Evolutionary conservation across 2,797 vertebrate species (phyloP), one percentile per base, ranked within the genome.

Genomic region (Acomys russatus): DNA sequence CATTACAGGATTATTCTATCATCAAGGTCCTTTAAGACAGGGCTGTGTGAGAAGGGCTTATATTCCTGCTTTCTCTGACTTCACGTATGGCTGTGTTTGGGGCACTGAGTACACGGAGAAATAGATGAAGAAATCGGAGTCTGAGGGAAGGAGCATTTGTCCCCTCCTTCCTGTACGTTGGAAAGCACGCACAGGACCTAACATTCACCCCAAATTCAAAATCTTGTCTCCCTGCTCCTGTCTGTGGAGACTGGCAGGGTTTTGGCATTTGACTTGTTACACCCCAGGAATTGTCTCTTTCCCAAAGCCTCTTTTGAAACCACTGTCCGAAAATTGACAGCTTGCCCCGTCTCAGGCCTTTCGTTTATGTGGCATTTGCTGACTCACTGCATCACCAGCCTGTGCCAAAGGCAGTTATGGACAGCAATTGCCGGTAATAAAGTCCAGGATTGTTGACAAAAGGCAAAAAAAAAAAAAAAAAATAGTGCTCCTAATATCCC

Each of bases 1-100:
- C n/a, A 28, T 35, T 6, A 12, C 5, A 4, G 33, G 0, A 44
- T 15, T 66, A 22, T 33, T 51, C 9, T 28, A 23, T 25, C 68
- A 25, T 0, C 3, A 12, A 25, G 54, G 11, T 6, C 3, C 12
- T 44, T 6, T 6, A 54, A 49, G 85, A 6, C 23, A 33, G 2
- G 4, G 10, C 6, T n/a, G 12, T 0, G 0, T 25, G 23, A 11
- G 22, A 30, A 35, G 3, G 2, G 3, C 3, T 76, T 15, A 14
- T 11, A 33, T 70, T 25, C 49, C 22, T 38, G 49, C 20, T 6
- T 71, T 49, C 20, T 2, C 44, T 23, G 9, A n/a, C 9, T 15
- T 7, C 6, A 20, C 4, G 1, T 20, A 6, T 64, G 9, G 23
- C 44, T 49, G 15, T 49, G 23, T 15, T 6, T 11, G 3, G 35